A percentile compares a stretch with the other conserved stretches of the same genome.
These are phyloP conservation scores for Tetropium fuscum DNA, from an alignment of 2,888 invertebrate genomes.

Conservation along the genomic window DNA sequence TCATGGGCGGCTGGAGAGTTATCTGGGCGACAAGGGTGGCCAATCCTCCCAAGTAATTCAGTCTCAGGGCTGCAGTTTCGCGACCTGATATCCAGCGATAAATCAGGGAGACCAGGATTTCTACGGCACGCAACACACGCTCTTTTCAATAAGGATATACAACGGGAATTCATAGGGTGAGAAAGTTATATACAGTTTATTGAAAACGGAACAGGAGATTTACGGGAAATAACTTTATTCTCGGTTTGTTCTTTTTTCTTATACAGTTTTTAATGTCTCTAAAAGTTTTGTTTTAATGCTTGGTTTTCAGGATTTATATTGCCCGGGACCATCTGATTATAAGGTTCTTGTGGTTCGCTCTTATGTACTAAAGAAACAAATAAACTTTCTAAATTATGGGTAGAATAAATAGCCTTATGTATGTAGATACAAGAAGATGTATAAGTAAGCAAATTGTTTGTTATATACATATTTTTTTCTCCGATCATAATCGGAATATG, in stretches of 20 bases:
- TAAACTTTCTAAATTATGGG: no score
- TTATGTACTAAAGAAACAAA: no score
- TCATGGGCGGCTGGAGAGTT: slow-evolving; percentile 37
- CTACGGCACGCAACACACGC: slow-evolving; percentile 41
- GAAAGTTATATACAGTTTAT: slow-evolving; percentile 27
- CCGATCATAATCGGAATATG: no score
- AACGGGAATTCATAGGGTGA: slow-evolving; percentile 29
- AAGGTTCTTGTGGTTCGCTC: no score
- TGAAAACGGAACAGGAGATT: slow-evolving; percentile 25
- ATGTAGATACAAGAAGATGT: no score
- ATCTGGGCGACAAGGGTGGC: slow-evolving; percentile 21
- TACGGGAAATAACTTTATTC: slow-evolving; percentile 23
- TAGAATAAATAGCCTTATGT: no score
- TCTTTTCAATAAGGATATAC: slow-evolving; percentile 33
- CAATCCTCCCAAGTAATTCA: slow-evolving; percentile 37
- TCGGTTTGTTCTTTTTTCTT: slow-evolving; percentile 7
- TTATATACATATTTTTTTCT: no score
- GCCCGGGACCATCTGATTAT: background rate
- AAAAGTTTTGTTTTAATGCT: slow-evolving; percentile 1
- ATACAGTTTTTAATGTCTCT: slow-evolving; percentile 15
- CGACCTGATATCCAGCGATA: slow-evolving; percentile 37
- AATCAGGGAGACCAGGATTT: slow-evolving; percentile 34
- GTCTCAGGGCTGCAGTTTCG: slow-evolving; percentile 33
- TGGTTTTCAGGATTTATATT: slow-evolving; percentile 9
- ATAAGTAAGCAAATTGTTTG: no score